phyloP scores from a whole-genome alignment of 2,888 invertebrate species.

The Hoplodrina blanda region DNA sequence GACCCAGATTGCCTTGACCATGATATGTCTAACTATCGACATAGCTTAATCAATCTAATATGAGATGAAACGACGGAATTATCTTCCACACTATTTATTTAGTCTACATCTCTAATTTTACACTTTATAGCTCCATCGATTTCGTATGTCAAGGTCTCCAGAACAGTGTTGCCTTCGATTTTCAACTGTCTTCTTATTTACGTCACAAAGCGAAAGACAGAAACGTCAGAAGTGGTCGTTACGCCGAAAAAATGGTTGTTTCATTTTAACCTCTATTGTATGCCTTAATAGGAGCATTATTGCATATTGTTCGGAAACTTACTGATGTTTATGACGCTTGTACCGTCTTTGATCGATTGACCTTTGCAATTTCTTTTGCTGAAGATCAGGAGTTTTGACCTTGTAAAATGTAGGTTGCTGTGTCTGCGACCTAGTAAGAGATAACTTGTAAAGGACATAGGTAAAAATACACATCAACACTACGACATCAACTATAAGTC shows the following conservation, averaged over 20 bases:
- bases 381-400: too few relatives aligned
- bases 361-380: conserved; percentile 26
- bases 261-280: conserved; percentile 34
- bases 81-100: not conserved
- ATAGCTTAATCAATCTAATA: too few relatives aligned
- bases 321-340: conserved; percentile 22
- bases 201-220: conserved; percentile 36
- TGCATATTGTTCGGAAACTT: conserved; percentile 49
- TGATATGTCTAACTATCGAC: too few relatives aligned
- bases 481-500: too few relatives aligned
- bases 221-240: conserved; percentile 46
- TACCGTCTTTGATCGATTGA: conserved; percentile 22
- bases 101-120: not conserved
- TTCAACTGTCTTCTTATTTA: conserved; percentile 7
- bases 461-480: too few relatives aligned
- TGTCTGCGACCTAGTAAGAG: too few relatives aligned
- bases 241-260: conserved; percentile 39
- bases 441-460: too few relatives aligned
- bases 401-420: too few relatives aligned
- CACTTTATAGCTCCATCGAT: not conserved
- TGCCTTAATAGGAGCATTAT: conserved; percentile 50
- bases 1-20: too few relatives aligned
- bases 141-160: conserved; percentile 1
- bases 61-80: not conserved
- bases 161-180: not conserved